Evolutionary conservation across 2,113 vertebrate species (phyloP), one percentile per base, ranked within the genome.

Genomic region (Muntiacus reevesi): DNA sequence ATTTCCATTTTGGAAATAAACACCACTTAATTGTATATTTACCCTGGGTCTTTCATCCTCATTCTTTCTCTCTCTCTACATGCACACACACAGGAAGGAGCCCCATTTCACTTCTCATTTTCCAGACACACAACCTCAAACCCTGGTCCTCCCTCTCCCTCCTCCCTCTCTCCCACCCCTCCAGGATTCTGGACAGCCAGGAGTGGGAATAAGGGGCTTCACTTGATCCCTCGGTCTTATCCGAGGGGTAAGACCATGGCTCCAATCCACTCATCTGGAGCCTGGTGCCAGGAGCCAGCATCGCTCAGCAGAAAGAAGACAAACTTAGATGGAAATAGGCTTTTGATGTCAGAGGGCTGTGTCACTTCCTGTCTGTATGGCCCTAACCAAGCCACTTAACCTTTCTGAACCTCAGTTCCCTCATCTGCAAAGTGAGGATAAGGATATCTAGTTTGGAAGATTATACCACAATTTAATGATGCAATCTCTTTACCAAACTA

Each of bases 1-100:
- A 86, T 95, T 94, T 96, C 94, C 93, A 92, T 91, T 89, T 90
- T 60, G 91, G 57, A 95, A 93, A 30, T 55, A 74, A 74, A 40
- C 19, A 40, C 67, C n/a, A 40, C 67, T 40, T 74, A 40, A 74
- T 81, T 92, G 54, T 87, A 15, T 79, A 89, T 87, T 87, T 87
- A 50, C 15, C 40, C 50, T 74, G 33, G 9, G 57, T 82, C 27
- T 79, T 54, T 84, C 76, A 28, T 17, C 84, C 60, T 95, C 86
- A 94, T 93, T 87, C 90, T 97, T 89, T 87, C 60, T 79, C 55
- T 93, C 74, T 87, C 8, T 9, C 45, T 17, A 12, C 5, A 74
- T 6, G 23, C 25, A 25, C 6, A 47, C 47, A 47, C 40, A 47
- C 1, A 2, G 7, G n/a, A 67, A 64, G 36, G 74, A 74, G 43